Percentiles rank a stretch among this genome's conserved stretches.
Conservation (phyloP, 2,888 invertebrate genomes). For the Orthosia gracilis region DNA sequence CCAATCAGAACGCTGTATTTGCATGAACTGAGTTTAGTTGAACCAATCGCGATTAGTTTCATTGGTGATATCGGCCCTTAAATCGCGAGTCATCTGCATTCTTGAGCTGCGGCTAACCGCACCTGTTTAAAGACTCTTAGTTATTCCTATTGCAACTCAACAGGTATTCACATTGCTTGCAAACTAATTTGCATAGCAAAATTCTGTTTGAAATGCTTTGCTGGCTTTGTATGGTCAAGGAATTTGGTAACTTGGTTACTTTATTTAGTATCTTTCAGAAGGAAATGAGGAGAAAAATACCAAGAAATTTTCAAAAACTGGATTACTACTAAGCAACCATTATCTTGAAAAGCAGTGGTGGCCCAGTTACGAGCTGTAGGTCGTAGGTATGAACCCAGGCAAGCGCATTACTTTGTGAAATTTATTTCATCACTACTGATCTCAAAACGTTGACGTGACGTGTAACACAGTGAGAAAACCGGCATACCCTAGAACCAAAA, state of each 20-base stretch:
- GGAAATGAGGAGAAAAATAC: neutral
- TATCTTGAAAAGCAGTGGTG: too few species aligned
- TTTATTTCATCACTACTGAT: too few species aligned
- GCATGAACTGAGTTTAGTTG: too few species aligned
- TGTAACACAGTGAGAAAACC: too few species aligned
- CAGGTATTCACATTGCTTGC: conserved; percentile 21
- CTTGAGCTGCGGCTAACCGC: conserved; percentile 36
- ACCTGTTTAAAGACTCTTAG: conserved; percentile 47
- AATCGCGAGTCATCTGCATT: conserved; percentile 35
- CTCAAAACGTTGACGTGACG: too few species aligned
- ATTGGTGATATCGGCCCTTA: too few species aligned
- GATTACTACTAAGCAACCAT: neutral
- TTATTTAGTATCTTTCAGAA: conserved; percentile 6
- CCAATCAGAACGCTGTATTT: too few species aligned
- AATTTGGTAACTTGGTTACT: conserved; percentile 16
- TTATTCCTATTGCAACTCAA: conserved; percentile 47
- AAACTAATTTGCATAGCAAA: conserved; percentile 40
- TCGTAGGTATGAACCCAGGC: too few species aligned
- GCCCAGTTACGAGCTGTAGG: too few species aligned
- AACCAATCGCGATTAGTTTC: too few species aligned
- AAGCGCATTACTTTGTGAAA: too few species aligned
- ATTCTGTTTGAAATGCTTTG: conserved; percentile 26
- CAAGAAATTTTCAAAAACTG: neutral
- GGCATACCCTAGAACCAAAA: too few species aligned
- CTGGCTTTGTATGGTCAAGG: conserved; percentile 19